Conservation (phyloP, 2,113 vertebrate species). For the Myotis davidii region DNA sequence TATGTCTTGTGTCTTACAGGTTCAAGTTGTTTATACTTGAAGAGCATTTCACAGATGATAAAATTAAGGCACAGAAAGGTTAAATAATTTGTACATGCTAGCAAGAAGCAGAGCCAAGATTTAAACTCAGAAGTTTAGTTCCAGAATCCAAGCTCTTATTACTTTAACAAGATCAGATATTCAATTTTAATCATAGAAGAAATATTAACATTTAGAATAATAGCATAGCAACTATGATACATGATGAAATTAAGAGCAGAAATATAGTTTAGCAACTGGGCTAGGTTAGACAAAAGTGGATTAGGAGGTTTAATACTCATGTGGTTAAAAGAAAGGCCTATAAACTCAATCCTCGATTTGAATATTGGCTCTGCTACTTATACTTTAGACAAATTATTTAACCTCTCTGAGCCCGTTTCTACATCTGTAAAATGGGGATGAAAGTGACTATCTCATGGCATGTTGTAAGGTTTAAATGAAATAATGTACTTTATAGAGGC, state of each 20-base stretch:
- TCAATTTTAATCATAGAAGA: background rate
- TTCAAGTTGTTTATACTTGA: background rate
- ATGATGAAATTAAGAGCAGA: background rate
- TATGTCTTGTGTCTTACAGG: background rate
- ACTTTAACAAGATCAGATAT: background rate
- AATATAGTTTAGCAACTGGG: background rate
- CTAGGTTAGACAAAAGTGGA: background rate
- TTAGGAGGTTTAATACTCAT: background rate
- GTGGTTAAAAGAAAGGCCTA: background rate
- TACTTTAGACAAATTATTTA: background rate
- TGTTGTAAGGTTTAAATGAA: background rate
- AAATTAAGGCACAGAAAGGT: constrained; percentile 15
- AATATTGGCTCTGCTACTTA: background rate
- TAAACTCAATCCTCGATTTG: background rate
- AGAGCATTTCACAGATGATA: constrained; percentile 36
- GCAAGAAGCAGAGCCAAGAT: background rate
- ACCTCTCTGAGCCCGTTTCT: background rate
- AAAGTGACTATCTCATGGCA: background rate
- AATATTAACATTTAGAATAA: background rate
- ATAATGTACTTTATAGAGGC: background rate
- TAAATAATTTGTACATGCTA: background rate
- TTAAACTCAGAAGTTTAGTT: constrained; percentile 21
- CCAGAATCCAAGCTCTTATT: background rate
- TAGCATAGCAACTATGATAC: background rate
- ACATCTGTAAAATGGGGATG: background rate